Evolutionary conservation across 2,113 vertebrate genomes (phyloP), one percentile per base, ranked within the genome.

Genomic region (Odontophorus gujanensis): DNA sequence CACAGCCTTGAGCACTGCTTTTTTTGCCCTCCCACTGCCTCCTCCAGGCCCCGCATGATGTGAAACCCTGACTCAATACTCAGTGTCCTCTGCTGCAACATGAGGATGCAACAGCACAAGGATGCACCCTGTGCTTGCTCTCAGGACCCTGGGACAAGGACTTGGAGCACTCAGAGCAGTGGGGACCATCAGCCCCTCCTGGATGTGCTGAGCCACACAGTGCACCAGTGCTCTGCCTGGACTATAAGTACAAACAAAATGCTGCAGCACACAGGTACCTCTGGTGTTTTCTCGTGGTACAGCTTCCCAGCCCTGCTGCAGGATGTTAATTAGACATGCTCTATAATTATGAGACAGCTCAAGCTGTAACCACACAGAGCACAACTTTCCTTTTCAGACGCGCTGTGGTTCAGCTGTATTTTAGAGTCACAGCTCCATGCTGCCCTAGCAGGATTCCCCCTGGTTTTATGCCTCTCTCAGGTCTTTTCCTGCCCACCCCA

Each of bases 361-460:
- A 80, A 92, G 97, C 77, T 92, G 88, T 96, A 96, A 95, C 93
- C 95, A 96, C 96, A 95, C 85, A 93, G 86, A 92, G 92, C 88
- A 94, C 91, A 96, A 87, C 94, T 95, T 96, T 96, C 94, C 96
- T 95, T 97, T 96, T 94, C 45, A 61, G 66, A 81, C 71, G 81
- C 94, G 68, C 93, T 28, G 30, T 92, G 87, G 93, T 68, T 93
- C 95, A 43, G n/a, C 89, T 68, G 77, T 71, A 91, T 93, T 72
- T 79, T 81, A 88, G 94, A 73, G 55, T 83, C 86, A 91, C 1
- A 48, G 62, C 74, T 81, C 89, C 88, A 61, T 48, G 59, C 22
- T 81, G 81, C 63, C 72, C 43, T 22, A 43, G 42, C 62, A 50
- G 48, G 5, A 25, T 50, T 86, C 71, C 89, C 61, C 48, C 74